Evolutionary conservation across 2,888 invertebrate genomes (phyloP).

Genomic region (Papilio demoleus): DNA sequence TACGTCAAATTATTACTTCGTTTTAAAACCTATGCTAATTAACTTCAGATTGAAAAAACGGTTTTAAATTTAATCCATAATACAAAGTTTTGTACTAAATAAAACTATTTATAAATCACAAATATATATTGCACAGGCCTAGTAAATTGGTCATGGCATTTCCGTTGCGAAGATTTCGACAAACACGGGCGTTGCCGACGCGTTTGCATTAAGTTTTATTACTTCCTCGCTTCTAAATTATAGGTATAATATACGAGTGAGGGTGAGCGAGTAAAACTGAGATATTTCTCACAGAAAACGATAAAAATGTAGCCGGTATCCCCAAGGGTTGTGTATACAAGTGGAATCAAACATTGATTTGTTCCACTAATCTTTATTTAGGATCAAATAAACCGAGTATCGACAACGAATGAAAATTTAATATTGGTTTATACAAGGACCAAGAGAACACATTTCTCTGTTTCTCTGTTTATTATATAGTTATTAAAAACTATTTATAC

Average conservation of each 20-base stretch:
- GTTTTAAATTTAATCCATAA: neutral
- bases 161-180: conserved; percentile 67
- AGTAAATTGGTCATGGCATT: conserved; percentile 59
- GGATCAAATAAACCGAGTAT: neutral
- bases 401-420: neutral
- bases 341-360: conserved; percentile 50
- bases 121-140: conserved; percentile 52
- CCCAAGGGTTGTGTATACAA: conserved; percentile 55
- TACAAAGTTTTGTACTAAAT: neutral
- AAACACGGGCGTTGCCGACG: conserved; percentile 70
- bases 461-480: neutral
- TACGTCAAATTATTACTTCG: neutral
- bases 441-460: neutral
- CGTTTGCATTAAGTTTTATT: conserved; percentile 80
- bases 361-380: conserved; percentile 39
- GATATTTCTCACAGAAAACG: conserved; percentile 63
- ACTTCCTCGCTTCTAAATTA: conserved; percentile 77
- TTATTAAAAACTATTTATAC: neutral
- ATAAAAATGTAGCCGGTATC: conserved; percentile 63
- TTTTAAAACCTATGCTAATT: neutral
- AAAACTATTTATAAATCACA: neutral
- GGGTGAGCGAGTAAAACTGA: conserved; percentile 55
- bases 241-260: conserved; percentile 68
- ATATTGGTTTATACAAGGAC: neutral
- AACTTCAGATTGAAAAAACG: neutral